Base-by-base conservation (phyloP, 30 jellyfish, hydroid and myxozoan genomes). In the Aurelia aurita region DNA sequence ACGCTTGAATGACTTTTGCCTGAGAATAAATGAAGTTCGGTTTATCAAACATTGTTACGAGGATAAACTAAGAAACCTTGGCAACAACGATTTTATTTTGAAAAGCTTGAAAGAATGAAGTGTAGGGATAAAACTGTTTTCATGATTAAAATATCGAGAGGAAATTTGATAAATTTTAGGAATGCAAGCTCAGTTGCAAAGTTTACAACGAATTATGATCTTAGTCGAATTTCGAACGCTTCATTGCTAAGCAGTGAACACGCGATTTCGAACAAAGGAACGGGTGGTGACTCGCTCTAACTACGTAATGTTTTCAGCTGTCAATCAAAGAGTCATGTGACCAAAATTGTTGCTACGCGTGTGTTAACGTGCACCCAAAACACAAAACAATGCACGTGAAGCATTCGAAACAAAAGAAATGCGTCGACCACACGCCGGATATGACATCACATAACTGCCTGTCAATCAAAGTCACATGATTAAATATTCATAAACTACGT, bases 391-490 rank as follows among this genome's bases (percentile, higher is more conserved):
- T 55, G 29, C 10, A 22, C 31, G 51, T 28, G 14, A 77, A 67
- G 88, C 72, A 26, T 77, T 20, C 47, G 58, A 60, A 60, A 77
- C 88, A 77, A 77, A 54, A 32, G 77, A 60, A 35, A 34, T 26
- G 32, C 79, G 65, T 32, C 65, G 82, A 72, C 79, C 92, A 82
- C 85, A 58, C 58, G 74, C 95, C 95, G 95, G 95, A 85, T 43
- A 65, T 85, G 62, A 85, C 95, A 75, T 67, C 83, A 72, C 51
- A 35, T 16, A 64, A n/a, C 10, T 69, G 63, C 44, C 84, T 85
- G 95, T 85, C 95, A 85, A 85, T 85, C 95, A 85, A 73, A 85
- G 84, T 55, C 79, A 65, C 68, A 43, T 63, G 77, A 59, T 85
- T 51, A 85, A 85, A 72, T 60, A 85, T 85, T 73, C 75, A 85